phyloP scores from a whole-genome alignment of 2,888 invertebrate genomes.

The Drosophila aldrichi region DNA sequence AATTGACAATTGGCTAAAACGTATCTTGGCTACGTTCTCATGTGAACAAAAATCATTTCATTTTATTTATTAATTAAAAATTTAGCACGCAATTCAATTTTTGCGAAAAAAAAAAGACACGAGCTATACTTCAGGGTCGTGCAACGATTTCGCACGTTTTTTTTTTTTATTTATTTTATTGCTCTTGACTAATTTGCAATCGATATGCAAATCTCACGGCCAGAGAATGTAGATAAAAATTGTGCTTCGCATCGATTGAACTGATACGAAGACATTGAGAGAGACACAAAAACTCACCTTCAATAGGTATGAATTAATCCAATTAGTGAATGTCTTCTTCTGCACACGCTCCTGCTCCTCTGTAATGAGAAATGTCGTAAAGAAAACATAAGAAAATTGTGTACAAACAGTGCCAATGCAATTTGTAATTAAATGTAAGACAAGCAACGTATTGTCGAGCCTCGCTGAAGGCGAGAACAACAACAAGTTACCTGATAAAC shows the following conservation, averaged over 20 bases:
- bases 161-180: neutral
- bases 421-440: constrained; percentile 58
- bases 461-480: constrained; percentile 12
- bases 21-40: neutral
- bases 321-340: constrained; percentile 99
- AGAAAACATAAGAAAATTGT: constrained; percentile 51
- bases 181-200: constrained; percentile 50
- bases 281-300: constrained; percentile 89
- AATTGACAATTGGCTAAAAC: constrained; percentile 6
- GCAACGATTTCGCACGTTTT: constrained; percentile 41
- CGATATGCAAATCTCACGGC: constrained; percentile 73
- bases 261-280: constrained; percentile 34
- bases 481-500: constrained; percentile 47
- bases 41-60: constrained; percentile 1
- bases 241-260: constrained; percentile 57
- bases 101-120: neutral
- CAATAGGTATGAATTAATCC: constrained; percentile 98
- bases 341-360: constrained; percentile 99
- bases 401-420: constrained; percentile 33
- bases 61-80: constrained; percentile 14
- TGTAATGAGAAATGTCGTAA: constrained; percentile 87
- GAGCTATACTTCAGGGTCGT: constrained; percentile 13
- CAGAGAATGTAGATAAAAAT: constrained; percentile 52
- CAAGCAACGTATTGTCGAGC: constrained; percentile 27
- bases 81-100: constrained; percentile 16